Percentiles rank a stretch among this genome's conserved stretches.
Conservation (phyloP, 2,797 vertebrate species). For the Eremophila alpestris region DNA sequence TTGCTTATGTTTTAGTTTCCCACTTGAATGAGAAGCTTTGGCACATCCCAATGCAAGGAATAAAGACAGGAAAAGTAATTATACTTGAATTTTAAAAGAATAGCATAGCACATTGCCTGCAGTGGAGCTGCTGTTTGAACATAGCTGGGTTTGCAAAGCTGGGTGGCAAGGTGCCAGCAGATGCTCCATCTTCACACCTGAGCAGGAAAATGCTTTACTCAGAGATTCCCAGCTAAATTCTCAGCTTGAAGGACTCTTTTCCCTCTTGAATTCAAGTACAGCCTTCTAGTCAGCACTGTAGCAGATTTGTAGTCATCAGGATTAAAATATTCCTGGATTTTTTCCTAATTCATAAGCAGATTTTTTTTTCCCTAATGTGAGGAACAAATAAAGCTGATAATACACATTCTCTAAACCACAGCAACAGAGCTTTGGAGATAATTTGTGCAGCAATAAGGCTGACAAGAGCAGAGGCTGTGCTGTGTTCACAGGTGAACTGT, state of each 20-base stretch:
- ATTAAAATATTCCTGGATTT: not conserved
- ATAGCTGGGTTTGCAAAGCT: not conserved
- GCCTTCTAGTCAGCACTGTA: not conserved
- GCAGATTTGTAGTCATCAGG: not conserved
- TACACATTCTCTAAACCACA: not conserved
- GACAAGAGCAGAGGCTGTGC: not conserved
- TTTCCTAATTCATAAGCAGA: not conserved
- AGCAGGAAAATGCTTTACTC: not conserved
- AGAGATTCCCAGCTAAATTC: not conserved
- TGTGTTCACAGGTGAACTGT: not conserved
- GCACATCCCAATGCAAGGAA: not conserved
- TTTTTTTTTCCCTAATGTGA: not conserved
- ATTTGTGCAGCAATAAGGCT: not conserved
- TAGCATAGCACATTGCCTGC: not conserved
- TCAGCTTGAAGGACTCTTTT: not conserved
- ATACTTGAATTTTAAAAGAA: not conserved
- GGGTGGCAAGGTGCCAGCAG: not conserved
- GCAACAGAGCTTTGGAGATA: not conserved
- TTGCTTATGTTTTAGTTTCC: not conserved
- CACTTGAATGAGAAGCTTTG: not conserved
- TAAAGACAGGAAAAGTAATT: not conserved
- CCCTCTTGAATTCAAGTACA: not conserved
- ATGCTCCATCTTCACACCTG: not conserved
- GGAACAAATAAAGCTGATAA: not conserved
- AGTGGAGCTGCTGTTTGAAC: not conserved